Evolutionary conservation across 1,140 invertebrate genomes (phyloP).

Genomic region (Microplitis demolitor): DNA sequence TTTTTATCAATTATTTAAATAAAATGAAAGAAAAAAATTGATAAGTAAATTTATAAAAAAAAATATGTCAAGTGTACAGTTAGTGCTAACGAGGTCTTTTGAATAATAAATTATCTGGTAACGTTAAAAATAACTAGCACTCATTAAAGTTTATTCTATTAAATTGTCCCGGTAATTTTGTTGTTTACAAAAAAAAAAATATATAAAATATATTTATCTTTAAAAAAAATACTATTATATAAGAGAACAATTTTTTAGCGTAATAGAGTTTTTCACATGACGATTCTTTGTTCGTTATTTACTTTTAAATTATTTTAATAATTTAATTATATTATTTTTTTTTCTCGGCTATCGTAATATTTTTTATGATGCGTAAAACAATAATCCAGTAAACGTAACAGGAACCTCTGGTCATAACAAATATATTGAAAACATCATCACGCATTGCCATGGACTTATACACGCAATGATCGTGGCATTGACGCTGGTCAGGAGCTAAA

Average conservation of each 20-base stretch:
- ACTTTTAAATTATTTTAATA: too few relatives aligned
- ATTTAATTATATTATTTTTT: not conserved
- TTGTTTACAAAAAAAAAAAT: not conserved
- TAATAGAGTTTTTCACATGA: too few relatives aligned
- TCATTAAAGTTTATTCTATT: too few relatives aligned
- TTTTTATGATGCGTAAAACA: not conserved
- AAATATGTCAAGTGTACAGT: too few relatives aligned
- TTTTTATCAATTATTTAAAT: too few relatives aligned
- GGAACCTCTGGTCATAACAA: not conserved
- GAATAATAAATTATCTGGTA: too few relatives aligned
- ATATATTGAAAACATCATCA: not conserved
- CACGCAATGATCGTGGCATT: slow-evolving; percentile 23
- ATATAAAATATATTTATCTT: not conserved
- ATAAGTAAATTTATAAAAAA: not conserved
- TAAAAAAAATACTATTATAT: too few relatives aligned
- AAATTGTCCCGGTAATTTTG: too few relatives aligned
- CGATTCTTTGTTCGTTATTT: too few relatives aligned
- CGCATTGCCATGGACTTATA: not conserved
- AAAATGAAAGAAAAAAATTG: not conserved
- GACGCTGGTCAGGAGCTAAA: slow-evolving; percentile 24
- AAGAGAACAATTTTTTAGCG: too few relatives aligned
- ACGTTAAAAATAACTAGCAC: too few relatives aligned
- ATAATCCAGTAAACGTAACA: not conserved
- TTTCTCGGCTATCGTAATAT: not conserved
- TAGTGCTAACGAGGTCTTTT: not conserved